Conservation (phyloP, 2,113 vertebrate species). For the Spea bombifrons region DNA sequence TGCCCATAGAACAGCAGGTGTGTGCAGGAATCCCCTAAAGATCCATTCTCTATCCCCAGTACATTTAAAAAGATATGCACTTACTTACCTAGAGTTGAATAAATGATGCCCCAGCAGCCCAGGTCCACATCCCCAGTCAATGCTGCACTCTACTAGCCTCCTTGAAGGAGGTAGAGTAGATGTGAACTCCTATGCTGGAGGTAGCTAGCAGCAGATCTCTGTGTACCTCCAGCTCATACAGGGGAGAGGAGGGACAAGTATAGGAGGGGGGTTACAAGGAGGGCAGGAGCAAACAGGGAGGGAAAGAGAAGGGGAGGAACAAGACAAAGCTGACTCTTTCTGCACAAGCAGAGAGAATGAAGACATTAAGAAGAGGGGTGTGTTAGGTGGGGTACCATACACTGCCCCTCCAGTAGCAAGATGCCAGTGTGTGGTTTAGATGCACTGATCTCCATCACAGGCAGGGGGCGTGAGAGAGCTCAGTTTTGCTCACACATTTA, state of each 20-base stretch:
- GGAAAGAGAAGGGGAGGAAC: constrained; percentile 30
- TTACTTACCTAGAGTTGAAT: constrained; percentile 22
- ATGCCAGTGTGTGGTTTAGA: background rate
- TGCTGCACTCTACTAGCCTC: constrained; percentile 7
- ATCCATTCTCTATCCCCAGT: too few relatives aligned
- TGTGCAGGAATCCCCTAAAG: too few relatives aligned
- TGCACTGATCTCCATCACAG: background rate
- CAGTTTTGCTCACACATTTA: background rate
- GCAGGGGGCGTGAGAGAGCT: background rate
- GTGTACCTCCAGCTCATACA: constrained; percentile 45
- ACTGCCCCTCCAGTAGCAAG: background rate
- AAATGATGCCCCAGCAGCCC: background rate
- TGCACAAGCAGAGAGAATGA: background rate
- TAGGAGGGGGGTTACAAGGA: constrained; percentile 47
- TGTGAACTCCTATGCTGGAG: constrained; percentile 48
- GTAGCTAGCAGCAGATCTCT: constrained; percentile 16
- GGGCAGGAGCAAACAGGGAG: constrained; percentile 49
- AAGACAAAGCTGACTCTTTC: background rate
- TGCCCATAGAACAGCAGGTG: too few relatives aligned
- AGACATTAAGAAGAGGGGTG: constrained; percentile 8
- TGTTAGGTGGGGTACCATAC: background rate
- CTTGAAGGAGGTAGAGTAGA: constrained; percentile 42
- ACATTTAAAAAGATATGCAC: background rate
- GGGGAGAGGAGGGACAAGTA: constrained; percentile 51
- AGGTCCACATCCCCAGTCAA: constrained; percentile 9